phyloP scores from a whole-genome alignment of 2,797 vertebrate genomes.

The Chloroceryle amazona region DNA sequence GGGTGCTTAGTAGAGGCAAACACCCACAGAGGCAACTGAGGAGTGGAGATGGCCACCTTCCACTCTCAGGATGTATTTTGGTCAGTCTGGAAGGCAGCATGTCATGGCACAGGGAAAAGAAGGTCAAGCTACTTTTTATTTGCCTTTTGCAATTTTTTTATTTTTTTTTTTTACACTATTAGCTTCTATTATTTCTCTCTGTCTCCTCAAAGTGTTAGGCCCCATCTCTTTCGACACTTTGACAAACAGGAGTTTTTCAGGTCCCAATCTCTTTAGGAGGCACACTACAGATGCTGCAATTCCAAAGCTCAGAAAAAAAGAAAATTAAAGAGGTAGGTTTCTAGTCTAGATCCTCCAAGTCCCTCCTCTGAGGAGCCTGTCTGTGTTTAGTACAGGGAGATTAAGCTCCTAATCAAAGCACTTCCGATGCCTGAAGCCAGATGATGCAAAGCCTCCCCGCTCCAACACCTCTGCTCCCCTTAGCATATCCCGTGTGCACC shows the following conservation, averaged over 20 bases:
- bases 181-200: not conserved
- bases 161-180: not conserved
- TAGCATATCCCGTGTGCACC: rapidly evolving
- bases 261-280: not conserved
- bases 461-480: not conserved
- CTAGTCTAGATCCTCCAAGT: not conserved
- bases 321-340: not conserved
- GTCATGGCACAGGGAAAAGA: not conserved
- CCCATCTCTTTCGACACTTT: not conserved
- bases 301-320: not conserved
- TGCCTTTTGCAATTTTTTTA: not conserved
- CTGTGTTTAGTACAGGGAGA: not conserved
- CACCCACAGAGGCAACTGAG: not conserved
- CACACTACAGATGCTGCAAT: not conserved
- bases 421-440: not conserved
- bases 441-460: not conserved
- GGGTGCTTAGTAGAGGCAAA: not conserved
- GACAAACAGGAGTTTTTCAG: not conserved
- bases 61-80: not conserved
- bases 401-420: not conserved
- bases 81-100: not conserved
- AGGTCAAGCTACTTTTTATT: not conserved
- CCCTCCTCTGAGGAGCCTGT: not conserved
- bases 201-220: not conserved
- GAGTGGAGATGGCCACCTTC: not conserved